phyloP scores from a whole-genome alignment of 2,113 vertebrate species.

The Neotoma lepida region DNA sequence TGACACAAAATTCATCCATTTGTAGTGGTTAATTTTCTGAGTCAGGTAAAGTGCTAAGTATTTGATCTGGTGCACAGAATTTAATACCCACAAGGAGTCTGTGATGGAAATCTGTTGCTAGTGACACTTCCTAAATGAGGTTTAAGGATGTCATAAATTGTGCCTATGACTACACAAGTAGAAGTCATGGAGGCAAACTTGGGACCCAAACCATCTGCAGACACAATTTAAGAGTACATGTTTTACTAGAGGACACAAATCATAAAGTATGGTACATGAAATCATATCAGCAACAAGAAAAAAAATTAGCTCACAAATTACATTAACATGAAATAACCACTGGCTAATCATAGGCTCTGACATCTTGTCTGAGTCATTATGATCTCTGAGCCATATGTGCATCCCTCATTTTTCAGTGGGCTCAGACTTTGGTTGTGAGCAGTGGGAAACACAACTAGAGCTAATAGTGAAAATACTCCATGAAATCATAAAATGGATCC shows the following conservation, averaged over 20 bases:
- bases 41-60: neutral
- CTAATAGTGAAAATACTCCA: neutral
- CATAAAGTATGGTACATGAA: neutral
- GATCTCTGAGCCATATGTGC: neutral
- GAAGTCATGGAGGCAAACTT: constrained; percentile 20
- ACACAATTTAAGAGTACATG: neutral
- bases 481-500: neutral
- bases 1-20: neutral
- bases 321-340: neutral
- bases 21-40: neutral
- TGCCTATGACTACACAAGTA: neutral
- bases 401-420: neutral
- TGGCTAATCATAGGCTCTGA: neutral
- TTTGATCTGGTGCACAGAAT: neutral
- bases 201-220: neutral
- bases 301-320: neutral
- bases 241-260: constrained; percentile 6
- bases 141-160: neutral
- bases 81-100: neutral
- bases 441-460: neutral
- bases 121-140: neutral
- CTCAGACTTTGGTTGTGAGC: neutral
- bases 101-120: neutral
- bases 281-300: neutral
- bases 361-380: neutral